A percentile compares a stretch with the other conserved stretches of the same genome.
Conservation (phyloP, 2,888 invertebrate genomes). For the Griposia aprilina region DNA sequence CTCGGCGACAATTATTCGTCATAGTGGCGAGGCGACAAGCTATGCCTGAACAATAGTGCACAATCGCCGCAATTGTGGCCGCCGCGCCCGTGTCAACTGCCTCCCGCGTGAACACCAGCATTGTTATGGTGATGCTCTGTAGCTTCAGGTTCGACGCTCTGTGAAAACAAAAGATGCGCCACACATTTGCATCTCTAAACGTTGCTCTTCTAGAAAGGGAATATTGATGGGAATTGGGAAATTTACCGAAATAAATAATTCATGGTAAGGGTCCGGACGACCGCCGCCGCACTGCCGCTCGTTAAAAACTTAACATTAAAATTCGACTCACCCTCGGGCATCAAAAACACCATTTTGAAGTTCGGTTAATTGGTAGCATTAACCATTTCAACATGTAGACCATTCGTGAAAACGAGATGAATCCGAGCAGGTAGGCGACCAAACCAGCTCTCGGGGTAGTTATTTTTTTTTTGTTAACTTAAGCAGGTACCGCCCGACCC, state of each 20-base stretch:
- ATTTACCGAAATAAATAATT: conserved; percentile 83
- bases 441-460: conserved; percentile 79
- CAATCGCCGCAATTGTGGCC: conserved; percentile 84
- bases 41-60: conserved; percentile 85
- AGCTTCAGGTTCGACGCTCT: conserved; percentile 82
- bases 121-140: conserved; percentile 87
- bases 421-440: conserved; percentile 85
- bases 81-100: conserved; percentile 84
- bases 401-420: conserved; percentile 85
- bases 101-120: conserved; percentile 83
- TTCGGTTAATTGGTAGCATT: conserved; percentile 87
- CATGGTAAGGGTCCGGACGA: conserved; percentile 77
- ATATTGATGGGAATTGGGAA: conserved; percentile 73
- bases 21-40: conserved; percentile 73
- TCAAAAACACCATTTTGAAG: conserved; percentile 82
- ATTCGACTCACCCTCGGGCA: conserved; percentile 82
- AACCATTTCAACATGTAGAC: conserved; percentile 82
- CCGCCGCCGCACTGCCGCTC: conserved; percentile 59
- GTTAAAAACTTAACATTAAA: conserved; percentile 80
- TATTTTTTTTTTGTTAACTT: conserved; percentile 82
- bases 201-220: conserved; percentile 70
- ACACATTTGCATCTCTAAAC: conserved; percentile 83
- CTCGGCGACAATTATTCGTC: conserved; percentile 78
- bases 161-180: conserved; percentile 82
- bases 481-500: conserved; percentile 85